phyloP scores from a whole-genome alignment of 2,113 vertebrate species.

The Tachysurus fulvidraco region DNA sequence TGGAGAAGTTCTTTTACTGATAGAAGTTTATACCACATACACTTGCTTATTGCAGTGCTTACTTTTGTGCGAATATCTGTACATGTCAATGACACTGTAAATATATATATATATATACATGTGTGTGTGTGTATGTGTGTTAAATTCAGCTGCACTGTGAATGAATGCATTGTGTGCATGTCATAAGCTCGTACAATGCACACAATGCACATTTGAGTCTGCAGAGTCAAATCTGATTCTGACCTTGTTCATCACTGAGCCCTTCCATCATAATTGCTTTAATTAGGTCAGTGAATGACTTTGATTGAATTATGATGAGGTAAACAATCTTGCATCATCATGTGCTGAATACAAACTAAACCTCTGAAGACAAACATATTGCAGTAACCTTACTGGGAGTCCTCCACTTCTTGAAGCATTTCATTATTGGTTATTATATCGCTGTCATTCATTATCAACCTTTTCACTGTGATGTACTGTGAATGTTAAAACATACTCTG shows the following conservation, averaged over 20 bases:
- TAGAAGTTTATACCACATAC: background rate
- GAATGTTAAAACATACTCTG: background rate
- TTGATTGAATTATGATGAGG: slow-evolving; percentile 34
- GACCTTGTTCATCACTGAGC: slow-evolving; percentile 14
- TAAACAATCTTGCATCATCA: slow-evolving; percentile 35
- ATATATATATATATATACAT: background rate
- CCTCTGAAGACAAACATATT: background rate
- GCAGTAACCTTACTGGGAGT: background rate
- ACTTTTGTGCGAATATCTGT: background rate
- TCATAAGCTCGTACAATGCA: background rate
- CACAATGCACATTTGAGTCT: background rate
- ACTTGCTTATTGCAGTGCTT: background rate
- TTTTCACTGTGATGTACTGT: background rate
- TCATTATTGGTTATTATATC: background rate
- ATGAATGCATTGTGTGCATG: background rate
- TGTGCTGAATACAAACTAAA: slow-evolving; percentile 28
- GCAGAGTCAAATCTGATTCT: slow-evolving; percentile 24
- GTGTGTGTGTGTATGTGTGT: background rate
- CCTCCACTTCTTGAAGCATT: background rate
- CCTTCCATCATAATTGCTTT: slow-evolving; percentile 29
- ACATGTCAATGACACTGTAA: background rate
- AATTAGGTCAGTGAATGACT: slow-evolving; percentile 41
- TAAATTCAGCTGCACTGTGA: background rate
- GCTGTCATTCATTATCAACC: no score
- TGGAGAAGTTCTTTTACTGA: background rate